Percentiles rank a stretch among this genome's conserved stretches.
phyloP scores from a whole-genome alignment of 2,113 vertebrate species.

The Aplodontia rufa region DNA sequence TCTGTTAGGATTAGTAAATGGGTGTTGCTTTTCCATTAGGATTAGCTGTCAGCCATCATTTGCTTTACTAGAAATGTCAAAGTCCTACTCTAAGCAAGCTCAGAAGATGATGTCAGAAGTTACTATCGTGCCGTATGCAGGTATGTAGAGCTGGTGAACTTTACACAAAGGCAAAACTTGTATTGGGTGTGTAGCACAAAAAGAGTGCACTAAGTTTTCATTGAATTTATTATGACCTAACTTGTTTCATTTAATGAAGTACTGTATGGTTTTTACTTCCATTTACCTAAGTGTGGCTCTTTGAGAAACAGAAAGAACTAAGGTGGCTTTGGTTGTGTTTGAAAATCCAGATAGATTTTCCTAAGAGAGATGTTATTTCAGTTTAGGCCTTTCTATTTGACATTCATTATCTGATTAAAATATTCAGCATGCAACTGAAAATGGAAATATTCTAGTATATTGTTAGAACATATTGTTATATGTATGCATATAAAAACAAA shows the following conservation, averaged over 20 bases:
- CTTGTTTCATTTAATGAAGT: slow-evolving; percentile 1
- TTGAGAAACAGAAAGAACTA: neutral
- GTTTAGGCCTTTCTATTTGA: neutral
- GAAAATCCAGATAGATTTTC: neutral
- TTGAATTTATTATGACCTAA: neutral
- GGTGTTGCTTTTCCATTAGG: slow-evolving; percentile 58
- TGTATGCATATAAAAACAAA: neutral
- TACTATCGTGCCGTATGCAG: neutral
- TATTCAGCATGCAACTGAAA: neutral
- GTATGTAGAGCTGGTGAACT: neutral
- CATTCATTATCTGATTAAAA: slow-evolving; percentile 32
- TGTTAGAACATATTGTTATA: slow-evolving; percentile 21
- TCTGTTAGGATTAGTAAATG: slow-evolving; percentile 61
- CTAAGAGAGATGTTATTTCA: neutral
- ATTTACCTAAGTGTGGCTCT: neutral
- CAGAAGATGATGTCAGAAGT: neutral
- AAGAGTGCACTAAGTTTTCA: neutral
- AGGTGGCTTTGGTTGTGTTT: neutral
- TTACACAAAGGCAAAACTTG: neutral
- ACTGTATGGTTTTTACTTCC: neutral
- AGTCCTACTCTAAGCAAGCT: neutral
- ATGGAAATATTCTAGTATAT: neutral
- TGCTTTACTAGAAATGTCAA: slow-evolving; percentile 47
- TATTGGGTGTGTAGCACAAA: neutral
- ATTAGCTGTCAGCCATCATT: slow-evolving; percentile 53